Base-by-base conservation (phyloP, 2,888 invertebrate genomes). In the Neria commutata region DNA sequence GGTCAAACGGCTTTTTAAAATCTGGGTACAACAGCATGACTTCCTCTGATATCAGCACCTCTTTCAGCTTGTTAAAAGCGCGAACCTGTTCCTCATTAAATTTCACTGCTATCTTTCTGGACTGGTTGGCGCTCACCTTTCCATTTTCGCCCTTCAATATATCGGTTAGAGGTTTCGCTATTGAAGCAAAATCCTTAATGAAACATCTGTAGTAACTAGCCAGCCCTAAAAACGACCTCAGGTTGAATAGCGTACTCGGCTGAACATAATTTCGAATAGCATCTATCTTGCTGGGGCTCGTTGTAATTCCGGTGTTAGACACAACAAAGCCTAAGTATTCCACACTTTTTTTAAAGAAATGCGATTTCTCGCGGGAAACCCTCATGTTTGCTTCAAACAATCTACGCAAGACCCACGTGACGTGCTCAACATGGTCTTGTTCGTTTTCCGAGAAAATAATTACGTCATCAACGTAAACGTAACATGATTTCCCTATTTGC, bases 331-430 rank as follows among this genome's bases (percentile, higher is more conserved):
- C 51, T 16, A 51, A 37, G 21, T 34, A 51, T 33, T 33, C 34
- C 2, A 51, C 33, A 5, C 23, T 51, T 34, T 51, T n/a, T n/a
- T 51, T 51, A 11, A 51, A 51, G 21, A 51, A 51, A 16, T 51
- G 16, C 2, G 51, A 51, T 25, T 34, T 34, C 34, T 34, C 51
- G 6, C 37, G 46, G 14, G 45, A 54, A 25, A 25, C 54, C 45
- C 60, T 63, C 60, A 64, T 61, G 26, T 62, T 54, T n/a, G 54
- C 54, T 21, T 54, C 54, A 46, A 17, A 54, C 29, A 54, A 26
- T 11, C n/a, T 26, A 29, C 29, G 6, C 46, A 26, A 29, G 46
- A 46, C 54, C 46, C 45, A 54, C 10, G 42, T 34, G 29, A 51
- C 33, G 51, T 51, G 33, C n/a, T 17, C 19, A 26, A 51, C 34